phyloP scores from a whole-genome alignment of 2,888 invertebrate species.

The Salticus scenicus region DNA sequence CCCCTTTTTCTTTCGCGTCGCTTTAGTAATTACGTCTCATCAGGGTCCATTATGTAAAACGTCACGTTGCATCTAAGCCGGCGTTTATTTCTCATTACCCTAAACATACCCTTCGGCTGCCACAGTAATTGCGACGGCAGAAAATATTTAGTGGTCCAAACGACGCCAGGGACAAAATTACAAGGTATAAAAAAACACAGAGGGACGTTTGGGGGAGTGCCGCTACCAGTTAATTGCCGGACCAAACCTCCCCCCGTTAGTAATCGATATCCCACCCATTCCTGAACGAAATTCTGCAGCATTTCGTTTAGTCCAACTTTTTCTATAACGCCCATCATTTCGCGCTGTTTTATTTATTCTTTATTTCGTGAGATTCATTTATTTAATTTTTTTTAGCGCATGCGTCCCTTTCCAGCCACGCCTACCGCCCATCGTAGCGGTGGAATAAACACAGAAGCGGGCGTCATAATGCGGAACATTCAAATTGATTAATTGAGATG shows the following conservation, averaged over 20 bases:
- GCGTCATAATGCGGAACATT: no score
- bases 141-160: no score
- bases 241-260: background rate
- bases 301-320: no score
- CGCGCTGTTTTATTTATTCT: no score
- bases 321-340: no score
- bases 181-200: background rate
- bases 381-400: no score
- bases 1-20: background rate
- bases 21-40: background rate
- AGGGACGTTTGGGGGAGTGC: background rate
- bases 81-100: background rate
- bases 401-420: no score
- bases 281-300: no score
- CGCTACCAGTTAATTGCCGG: conserved; percentile 8
- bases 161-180: background rate
- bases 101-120: background rate
- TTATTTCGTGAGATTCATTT: no score
- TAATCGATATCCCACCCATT: background rate
- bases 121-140: background rate
- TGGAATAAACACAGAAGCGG: no score
- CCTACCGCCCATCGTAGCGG: no score
- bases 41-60: conserved; percentile 3
- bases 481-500: no score
- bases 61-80: background rate